Base-by-base conservation (phyloP, 2,797 vertebrate genomes). In the Urocyon cinereoargenteus region DNA sequence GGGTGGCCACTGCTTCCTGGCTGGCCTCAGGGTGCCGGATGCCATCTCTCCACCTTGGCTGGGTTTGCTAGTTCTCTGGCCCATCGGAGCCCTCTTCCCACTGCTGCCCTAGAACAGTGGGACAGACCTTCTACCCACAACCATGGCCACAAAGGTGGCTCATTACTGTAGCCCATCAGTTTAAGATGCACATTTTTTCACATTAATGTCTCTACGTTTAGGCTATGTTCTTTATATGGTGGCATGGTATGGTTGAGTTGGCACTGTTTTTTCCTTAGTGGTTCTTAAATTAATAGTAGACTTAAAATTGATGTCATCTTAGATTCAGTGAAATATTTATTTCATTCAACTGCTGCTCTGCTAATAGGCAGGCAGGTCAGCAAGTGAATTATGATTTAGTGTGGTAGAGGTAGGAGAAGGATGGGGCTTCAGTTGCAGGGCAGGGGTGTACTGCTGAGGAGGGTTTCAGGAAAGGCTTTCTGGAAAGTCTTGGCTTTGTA, bases 11-110 rank as follows among this genome's bases (percentile, higher is more conserved):
- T 1, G 2, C 4, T 1, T 11, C 61, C 31, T 0, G 5, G 28
- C 64, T 6, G 2, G 19, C 70, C 40, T 2, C 2, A 0, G 18
- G 19, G 26, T 4, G 31, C 51, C 10, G 45, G 0, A 0, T 1
- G 51, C 40, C 22, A 0, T 7, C 49, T 5, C 53, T 19, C 40
- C 26, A 19, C 68, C 36, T 55, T 0, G 0, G 14, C 26, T 34
- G 51, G 36, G 45, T 66, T 59, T 79, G 55, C 68, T 26, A 36
- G 55, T 70, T 61, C 28, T 31, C 34, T 13, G 10, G 22, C 10
- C 49, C 84, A 7, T 6, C 3, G 8, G 73, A 72, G 62, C 51
- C 84, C 49, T 59, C 55, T 40, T 49, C 45, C 18, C 21, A 4
- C 21, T 40, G 6, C 73, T 53, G 3, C 22, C 79, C 31, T 9